Evolutionary conservation across 1,140 invertebrate genomes (phyloP).

Genomic region (Nomia melanderi): DNA sequence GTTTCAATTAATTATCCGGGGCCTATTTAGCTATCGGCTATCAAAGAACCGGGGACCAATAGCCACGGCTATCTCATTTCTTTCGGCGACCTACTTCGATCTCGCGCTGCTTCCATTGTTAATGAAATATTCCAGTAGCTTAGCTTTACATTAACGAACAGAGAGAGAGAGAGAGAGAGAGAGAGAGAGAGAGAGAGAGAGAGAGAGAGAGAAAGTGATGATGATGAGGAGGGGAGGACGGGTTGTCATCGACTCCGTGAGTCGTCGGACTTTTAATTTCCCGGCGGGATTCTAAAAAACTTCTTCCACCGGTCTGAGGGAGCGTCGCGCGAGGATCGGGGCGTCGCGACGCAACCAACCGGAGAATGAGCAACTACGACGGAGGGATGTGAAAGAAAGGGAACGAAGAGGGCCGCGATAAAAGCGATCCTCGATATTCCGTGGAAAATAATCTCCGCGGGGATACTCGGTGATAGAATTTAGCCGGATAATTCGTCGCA

Average conservation of each 20-base stretch:
- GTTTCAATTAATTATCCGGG: conserved; percentile 43
- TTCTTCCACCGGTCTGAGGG: conserved; percentile 34
- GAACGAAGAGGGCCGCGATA: background rate
- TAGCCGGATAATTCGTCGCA: conserved; percentile 53
- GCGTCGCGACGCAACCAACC: conserved; percentile 5
- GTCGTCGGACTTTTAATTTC: conserved; percentile 62
- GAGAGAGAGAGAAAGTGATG: too few species aligned
- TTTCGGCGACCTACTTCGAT: conserved; percentile 6
- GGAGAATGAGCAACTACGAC: conserved; percentile 6
- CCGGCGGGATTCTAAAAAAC: conserved; percentile 63
- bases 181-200: background rate
- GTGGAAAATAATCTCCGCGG: conserved; percentile 47
- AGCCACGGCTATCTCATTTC: conserved; percentile 6
- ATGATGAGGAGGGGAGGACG: too few species aligned
- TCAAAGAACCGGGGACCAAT: conserved; percentile 19
- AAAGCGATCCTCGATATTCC: conserved; percentile 39
- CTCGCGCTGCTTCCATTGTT: conserved; percentile 34
- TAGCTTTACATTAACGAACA: conserved; percentile 55
- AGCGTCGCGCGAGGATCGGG: conserved; percentile 12
- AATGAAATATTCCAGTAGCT: conserved; percentile 56
- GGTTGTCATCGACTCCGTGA: conserved; percentile 53
- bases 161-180: too few species aligned
- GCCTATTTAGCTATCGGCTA: conserved; percentile 15
- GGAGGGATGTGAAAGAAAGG: background rate
- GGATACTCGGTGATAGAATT: conserved; percentile 50